phyloP scores from a whole-genome alignment of 2,888 invertebrate genomes.

The Dicycla oo region DNA sequence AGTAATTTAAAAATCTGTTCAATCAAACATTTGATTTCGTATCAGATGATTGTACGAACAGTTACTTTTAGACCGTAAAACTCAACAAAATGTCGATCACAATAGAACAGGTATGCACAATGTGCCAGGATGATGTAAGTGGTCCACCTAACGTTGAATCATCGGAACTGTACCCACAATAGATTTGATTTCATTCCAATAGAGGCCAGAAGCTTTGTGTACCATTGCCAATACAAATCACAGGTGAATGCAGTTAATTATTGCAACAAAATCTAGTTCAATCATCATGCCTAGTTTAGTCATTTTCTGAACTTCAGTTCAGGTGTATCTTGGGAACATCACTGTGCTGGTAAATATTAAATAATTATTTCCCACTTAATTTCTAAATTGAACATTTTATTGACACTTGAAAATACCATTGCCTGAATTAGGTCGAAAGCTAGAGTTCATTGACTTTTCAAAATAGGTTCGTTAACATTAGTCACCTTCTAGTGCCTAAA shows the following conservation, averaged over 20 bases:
- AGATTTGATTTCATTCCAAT: slow-evolving; percentile 75
- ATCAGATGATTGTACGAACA: slow-evolving; percentile 28
- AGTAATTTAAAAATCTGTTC: not conserved
- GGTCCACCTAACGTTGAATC: slow-evolving; percentile 76
- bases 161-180: slow-evolving; percentile 71
- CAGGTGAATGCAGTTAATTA: slow-evolving; percentile 78
- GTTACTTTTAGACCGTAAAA: slow-evolving; percentile 48
- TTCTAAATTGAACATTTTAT: not conserved
- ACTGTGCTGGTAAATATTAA: slow-evolving; percentile 48
- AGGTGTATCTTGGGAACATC: slow-evolving; percentile 18
- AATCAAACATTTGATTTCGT: not conserved
- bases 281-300: slow-evolving; percentile 58
- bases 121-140: slow-evolving; percentile 75
- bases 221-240: slow-evolving; percentile 69
- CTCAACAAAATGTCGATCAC: slow-evolving; percentile 60
- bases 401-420: not conserved
- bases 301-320: slow-evolving; percentile 41
- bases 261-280: slow-evolving; percentile 63
- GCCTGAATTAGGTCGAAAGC: slow-evolving; percentile 43
- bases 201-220: slow-evolving; percentile 71
- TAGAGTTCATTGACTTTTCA: slow-evolving; percentile 56
- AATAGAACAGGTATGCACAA: slow-evolving; percentile 65
- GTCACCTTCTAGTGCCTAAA: slow-evolving; percentile 23
- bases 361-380: not conserved
- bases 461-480: slow-evolving; percentile 43